Evolutionary conservation across 2,797 vertebrate species (phyloP).

Genomic region (Syndactyla subalaris): DNA sequence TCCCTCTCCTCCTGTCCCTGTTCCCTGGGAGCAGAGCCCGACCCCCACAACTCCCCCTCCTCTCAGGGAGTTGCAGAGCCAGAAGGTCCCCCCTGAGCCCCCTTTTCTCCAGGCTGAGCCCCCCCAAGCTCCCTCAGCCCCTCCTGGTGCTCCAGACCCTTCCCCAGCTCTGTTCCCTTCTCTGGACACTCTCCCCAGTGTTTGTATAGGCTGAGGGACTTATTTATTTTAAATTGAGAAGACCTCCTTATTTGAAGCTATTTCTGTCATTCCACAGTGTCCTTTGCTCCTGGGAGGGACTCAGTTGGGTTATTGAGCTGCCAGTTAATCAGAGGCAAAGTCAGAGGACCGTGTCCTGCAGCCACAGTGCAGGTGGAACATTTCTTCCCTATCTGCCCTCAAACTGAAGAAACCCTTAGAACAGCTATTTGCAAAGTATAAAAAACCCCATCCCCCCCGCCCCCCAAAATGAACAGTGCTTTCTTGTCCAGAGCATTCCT

Average conservation of each 20-base stretch:
- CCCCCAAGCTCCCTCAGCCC: neutral
- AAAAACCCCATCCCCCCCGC: neutral
- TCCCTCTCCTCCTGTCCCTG: neutral
- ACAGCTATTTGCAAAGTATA: neutral
- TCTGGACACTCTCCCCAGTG: neutral
- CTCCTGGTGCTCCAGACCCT: neutral
- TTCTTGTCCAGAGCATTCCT: slow-evolving; percentile 13
- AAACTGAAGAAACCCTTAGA: neutral
- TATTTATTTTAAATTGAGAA: neutral
- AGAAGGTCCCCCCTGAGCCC: neutral
- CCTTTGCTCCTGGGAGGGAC: neutral
- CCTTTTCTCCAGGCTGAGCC: neutral
- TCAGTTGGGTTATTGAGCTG: neutral
- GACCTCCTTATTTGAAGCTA: neutral
- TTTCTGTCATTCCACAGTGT: neutral
- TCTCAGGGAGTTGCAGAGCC: neutral
- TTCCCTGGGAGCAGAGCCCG: neutral
- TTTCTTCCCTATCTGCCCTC: neutral
- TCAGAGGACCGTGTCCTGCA: neutral
- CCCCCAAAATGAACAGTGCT: neutral
- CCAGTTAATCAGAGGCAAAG: neutral
- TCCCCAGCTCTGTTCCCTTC: neutral
- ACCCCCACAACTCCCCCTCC: neutral
- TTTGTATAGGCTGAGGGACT: neutral
- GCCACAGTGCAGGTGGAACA: neutral